Conservation (phyloP, 2,888 invertebrate genomes). For the Campoletis raptor region DNA sequence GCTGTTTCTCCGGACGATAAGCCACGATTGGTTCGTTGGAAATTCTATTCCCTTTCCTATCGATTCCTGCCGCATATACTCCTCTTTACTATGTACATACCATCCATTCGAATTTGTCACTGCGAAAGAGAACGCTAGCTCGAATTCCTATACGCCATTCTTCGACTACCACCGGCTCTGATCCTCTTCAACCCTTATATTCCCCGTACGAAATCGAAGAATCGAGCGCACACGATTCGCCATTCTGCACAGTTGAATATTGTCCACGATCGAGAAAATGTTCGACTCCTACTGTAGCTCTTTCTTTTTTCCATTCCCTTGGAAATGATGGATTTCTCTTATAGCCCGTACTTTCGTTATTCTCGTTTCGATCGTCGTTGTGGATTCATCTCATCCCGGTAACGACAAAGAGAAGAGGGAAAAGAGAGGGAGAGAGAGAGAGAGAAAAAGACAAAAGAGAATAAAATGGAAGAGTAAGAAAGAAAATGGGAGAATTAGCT, state of each 20-base stretch:
- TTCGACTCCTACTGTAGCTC: slow-evolving; percentile 30
- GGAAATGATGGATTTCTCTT: slow-evolving; percentile 41
- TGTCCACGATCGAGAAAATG: slow-evolving; percentile 56
- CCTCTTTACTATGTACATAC: slow-evolving; percentile 29
- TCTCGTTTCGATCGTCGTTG: slow-evolving; percentile 42
- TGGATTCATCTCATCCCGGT: slow-evolving; percentile 41
- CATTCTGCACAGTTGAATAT: slow-evolving; percentile 58
- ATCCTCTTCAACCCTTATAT: slow-evolving; percentile 50
- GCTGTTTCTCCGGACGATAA: slow-evolving; percentile 70
- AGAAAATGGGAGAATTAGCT: slow-evolving; percentile 5
- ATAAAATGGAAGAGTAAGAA: neutral
- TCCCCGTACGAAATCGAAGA: slow-evolving; percentile 55
- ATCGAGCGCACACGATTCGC: slow-evolving; percentile 53
- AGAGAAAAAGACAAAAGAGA: neutral
- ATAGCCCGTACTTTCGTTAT: slow-evolving; percentile 12
- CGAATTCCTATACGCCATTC: slow-evolving; percentile 62
- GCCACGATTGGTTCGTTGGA: slow-evolving; percentile 70
- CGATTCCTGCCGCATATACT: slow-evolving; percentile 53
- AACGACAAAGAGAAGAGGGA: neutral
- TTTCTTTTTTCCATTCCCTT: slow-evolving; percentile 14
- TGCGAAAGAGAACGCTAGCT: slow-evolving; percentile 65
- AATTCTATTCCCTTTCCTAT: slow-evolving; percentile 68
- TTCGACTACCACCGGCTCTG: slow-evolving; percentile 24
- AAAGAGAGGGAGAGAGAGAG: slow-evolving; percentile 1
- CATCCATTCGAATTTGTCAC: slow-evolving; percentile 69